phyloP scores from a whole-genome alignment of 2,113 vertebrate species.

The Stercorarius parasiticus region DNA sequence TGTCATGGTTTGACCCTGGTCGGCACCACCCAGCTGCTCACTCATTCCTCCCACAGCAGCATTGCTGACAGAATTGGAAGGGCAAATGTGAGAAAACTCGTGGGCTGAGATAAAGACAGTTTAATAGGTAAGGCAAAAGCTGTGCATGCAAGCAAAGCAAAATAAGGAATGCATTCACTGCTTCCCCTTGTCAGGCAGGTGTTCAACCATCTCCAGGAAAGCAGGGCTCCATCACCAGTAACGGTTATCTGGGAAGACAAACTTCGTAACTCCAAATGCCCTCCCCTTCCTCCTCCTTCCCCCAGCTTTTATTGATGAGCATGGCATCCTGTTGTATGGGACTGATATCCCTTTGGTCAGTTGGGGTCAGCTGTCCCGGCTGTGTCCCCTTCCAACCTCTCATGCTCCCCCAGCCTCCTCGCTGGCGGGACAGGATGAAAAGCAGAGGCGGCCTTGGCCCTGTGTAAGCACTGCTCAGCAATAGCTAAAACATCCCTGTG shows the following conservation, averaged over 20 bases:
- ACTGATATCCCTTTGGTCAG: background rate
- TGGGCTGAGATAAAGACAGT: background rate
- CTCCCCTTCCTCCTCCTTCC: too few species aligned
- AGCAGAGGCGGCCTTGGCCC: background rate
- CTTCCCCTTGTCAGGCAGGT: background rate
- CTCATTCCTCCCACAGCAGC: background rate
- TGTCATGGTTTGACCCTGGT: background rate
- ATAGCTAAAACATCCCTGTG: rapidly evolving
- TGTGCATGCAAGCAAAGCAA: rapidly evolving
- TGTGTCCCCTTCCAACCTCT: background rate
- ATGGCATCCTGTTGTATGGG: rapidly evolving
- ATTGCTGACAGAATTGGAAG: background rate
- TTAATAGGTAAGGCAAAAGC: background rate
- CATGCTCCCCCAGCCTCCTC: background rate
- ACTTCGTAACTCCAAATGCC: rapidly evolving
- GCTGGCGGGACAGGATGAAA: rapidly evolving
- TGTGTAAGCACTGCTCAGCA: background rate
- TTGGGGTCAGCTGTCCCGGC: background rate
- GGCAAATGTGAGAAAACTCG: background rate
- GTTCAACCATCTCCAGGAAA: background rate
- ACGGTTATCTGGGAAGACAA: background rate
- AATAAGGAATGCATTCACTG: background rate
- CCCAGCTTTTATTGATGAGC: background rate
- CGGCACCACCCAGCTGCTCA: background rate
- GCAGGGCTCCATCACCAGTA: rapidly evolving